Base-by-base conservation (phyloP, 2,797 vertebrate genomes). In the Lepus townsendii region DNA sequence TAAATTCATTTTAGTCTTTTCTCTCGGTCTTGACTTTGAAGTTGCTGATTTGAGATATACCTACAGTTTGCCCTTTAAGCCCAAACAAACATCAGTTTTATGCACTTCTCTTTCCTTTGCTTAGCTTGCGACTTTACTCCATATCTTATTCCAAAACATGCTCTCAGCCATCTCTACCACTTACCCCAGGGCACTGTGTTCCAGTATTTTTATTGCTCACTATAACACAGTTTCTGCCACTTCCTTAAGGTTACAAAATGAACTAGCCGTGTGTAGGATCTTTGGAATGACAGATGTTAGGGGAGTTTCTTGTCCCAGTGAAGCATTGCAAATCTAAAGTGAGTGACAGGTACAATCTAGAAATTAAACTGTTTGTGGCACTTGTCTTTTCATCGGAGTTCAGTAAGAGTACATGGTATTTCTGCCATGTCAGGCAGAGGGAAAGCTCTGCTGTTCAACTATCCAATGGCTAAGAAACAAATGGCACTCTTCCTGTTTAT, bases 181-280 rank as follows among this genome's bases (percentile, higher is more conserved):
- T 77, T 66, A 75, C 32, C 27, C 16, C 30, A 69, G 78, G 75
- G 32, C 42, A 47, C 22, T 83, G 76, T 83, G 71, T n/a, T 26
- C 54, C 62, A 76, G 26, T 73, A 84, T 69, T 84, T 96, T 91
- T 88, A 95, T 90, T 95, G 82, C 60, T 95, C 84, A 76, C 60
- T 92, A n/a, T 42, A 63, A 54, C 73, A 7, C 6, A n/a, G 63
- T 52, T 84, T 94, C 69, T 94, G 20, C 72, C 5, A 89, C 17
- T 27, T 94, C 22, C 86, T 96, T 92, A 89, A 95, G 76, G 24
- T 87, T 38, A 82, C 9, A 90, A 52, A 91, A 66, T 38, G 32
- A 93, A 83, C 12, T 22, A 69, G 9, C 5, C 42, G 91, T 92
- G 22, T 83, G 90, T 75, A 92, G 47, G 24, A 76, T 90, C 52